Evolutionary conservation across 2,113 vertebrate species (phyloP), one percentile per base, ranked within the genome.

Genomic region (Eptatretus burgeri): DNA sequence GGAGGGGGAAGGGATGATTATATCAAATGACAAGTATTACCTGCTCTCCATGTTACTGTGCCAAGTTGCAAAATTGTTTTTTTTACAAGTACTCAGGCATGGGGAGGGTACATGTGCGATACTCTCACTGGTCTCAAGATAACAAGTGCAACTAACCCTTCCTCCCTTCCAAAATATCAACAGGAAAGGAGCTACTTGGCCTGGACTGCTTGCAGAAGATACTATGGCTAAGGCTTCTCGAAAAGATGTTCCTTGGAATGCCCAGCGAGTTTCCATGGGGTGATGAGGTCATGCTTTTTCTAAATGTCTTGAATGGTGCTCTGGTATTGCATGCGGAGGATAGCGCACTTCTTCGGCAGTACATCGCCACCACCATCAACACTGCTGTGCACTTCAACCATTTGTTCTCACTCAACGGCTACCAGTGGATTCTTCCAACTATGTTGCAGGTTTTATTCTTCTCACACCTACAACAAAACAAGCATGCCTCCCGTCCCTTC

Each of bases 221-320:
- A 67, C 70, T 98, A 70, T 98, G 91, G 91, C 93, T 98, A 73
- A 93, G 94, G 69, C 80, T 98, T n/a, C 75, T 98, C 66, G 91
- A 98, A 71, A 87, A 96, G 71, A 94, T 98, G 89, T 98, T 98
- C 66, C 77, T 96, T 66, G 91, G 91, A 64, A 94, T 96, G 91
- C 91, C 91, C 9, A 96, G 89, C 11, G 89, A 98, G 75, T 96
- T 85, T 65, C 91, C 89, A 0, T 96, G 89, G 91, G 91, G 87
- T 0, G 91, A 98, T 19, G 89, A 98, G 74, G 95, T 98, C 74
- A 98, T 98, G 91, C 80, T 96, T 13, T 98, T 96, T 73, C 78
- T 96, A 65, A 94, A 88, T 0, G 86, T 96, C 16, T 94, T 98
- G 67, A 98, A 98, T 0, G 91, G 91, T 2, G 91, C 88, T 10